A percentile compares a stretch with the other conserved stretches of the same genome.
Conservation (phyloP, 2,113 vertebrate genomes). For the Numida meleagris region DNA sequence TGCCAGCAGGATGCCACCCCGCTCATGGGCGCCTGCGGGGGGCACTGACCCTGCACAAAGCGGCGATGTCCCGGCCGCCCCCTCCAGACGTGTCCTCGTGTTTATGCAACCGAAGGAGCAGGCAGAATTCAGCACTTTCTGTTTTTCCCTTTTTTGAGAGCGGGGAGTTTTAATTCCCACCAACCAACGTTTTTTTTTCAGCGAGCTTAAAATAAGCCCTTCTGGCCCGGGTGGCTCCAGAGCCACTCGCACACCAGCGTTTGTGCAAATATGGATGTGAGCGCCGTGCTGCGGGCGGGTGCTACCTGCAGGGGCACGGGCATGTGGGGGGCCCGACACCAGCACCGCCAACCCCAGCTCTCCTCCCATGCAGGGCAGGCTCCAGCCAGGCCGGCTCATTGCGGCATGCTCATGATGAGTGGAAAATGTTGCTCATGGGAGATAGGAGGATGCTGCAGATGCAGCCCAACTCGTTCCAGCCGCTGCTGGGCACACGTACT, state of each 20-base stretch:
- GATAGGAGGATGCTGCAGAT: not conserved
- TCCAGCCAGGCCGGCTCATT: not conserved
- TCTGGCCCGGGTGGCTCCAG: conserved; percentile 66
- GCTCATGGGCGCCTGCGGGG: not conserved
- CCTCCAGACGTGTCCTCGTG: not conserved
- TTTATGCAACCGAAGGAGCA: conserved; percentile 32
- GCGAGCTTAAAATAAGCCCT: conserved; percentile 83
- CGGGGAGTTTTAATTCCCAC: conserved; percentile 75
- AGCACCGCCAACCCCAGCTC: not conserved
- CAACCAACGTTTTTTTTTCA: conserved; percentile 78
- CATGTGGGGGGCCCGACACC: accelerated
- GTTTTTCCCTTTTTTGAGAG: conserved; percentile 82
- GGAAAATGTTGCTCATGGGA: conserved; percentile 4
- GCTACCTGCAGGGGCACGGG: conserved; percentile 37
- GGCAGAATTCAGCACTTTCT: conserved; percentile 56
- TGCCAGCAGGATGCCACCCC: too few species aligned
- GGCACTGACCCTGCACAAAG: accelerated
- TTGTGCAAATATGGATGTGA: conserved; percentile 87
- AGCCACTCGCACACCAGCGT: conserved; percentile 32
- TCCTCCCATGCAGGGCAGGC: not conserved
- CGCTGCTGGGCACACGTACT: not conserved
- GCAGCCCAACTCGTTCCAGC: accelerated
- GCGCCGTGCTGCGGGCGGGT: not conserved
- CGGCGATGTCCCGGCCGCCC: not conserved
- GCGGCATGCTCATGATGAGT: not conserved